A percentile compares a stretch with the other conserved stretches of the same genome.
phyloP scores from a whole-genome alignment of 2,113 vertebrate genomes.

The Lota lota region DNA sequence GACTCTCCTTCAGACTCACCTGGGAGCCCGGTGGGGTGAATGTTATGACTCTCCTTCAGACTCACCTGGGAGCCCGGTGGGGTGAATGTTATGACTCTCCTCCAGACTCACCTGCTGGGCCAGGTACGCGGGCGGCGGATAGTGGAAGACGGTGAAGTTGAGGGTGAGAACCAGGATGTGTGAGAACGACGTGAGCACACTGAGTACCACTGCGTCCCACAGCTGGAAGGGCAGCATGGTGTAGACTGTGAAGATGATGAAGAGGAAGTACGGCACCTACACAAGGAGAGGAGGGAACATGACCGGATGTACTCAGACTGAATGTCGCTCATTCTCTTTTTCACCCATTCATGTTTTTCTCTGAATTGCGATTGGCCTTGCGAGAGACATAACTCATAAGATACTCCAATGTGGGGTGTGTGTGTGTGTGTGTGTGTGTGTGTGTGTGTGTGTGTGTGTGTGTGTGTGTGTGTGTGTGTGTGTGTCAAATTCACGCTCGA shows the following conservation, averaged over 20 bases:
- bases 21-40: too few species aligned
- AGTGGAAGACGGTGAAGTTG: slow-evolving; percentile 30
- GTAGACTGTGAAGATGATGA: slow-evolving; percentile 90
- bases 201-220: slow-evolving; percentile 78
- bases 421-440: too few species aligned
- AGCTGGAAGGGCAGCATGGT: slow-evolving; percentile 91
- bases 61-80: too few species aligned
- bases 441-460: too few species aligned
- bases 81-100: not conserved
- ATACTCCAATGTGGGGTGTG: too few species aligned
- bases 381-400: too few species aligned
- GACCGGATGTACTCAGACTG: not conserved
- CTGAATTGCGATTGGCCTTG: too few species aligned
- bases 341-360: too few species aligned
- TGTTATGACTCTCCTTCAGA: too few species aligned
- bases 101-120: slow-evolving; percentile 73
- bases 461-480: too few species aligned
- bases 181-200: slow-evolving; percentile 80
- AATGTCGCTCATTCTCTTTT: not conserved
- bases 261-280: slow-evolving; percentile 94
- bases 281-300: not conserved
- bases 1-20: too few species aligned
- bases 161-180: slow-evolving; percentile 80
- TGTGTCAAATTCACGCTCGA: too few species aligned
- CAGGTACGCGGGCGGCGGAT: slow-evolving; percentile 19